phyloP scores from a whole-genome alignment of 2,888 invertebrate species.

The Hydriomena furcata region DNA sequence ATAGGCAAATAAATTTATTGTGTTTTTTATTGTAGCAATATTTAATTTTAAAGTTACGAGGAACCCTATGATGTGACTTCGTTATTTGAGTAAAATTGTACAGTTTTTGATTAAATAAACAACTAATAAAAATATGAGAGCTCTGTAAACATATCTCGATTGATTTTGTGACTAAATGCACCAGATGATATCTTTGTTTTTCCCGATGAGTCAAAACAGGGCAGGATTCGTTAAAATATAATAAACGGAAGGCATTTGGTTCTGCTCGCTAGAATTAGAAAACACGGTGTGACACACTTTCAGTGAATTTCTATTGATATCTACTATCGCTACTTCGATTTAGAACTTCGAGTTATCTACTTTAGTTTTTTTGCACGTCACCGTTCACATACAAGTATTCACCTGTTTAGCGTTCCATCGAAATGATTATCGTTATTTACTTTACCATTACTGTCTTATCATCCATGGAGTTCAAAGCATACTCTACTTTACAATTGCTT shows the following conservation, averaged over 20 bases:
- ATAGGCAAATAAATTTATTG: too few species aligned
- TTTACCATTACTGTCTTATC: constrained; percentile 35
- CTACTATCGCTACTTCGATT: constrained; percentile 45
- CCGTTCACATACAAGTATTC: constrained; percentile 30
- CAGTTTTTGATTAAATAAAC: too few species aligned
- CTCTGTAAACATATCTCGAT: too few species aligned
- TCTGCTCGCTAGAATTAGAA: constrained; percentile 47
- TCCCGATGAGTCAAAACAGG: too few species aligned
- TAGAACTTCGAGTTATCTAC: constrained; percentile 30
- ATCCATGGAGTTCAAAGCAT: constrained; percentile 22
- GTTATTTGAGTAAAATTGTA: too few species aligned
- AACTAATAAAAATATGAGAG: too few species aligned
- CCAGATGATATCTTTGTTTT: too few species aligned
- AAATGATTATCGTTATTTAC: constrained; percentile 33
- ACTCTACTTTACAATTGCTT: constrained; percentile 23
- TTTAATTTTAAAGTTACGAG: too few species aligned
- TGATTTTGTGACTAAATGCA: too few species aligned
- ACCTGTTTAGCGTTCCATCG: constrained; percentile 36
- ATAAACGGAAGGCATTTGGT: constrained; percentile 30
- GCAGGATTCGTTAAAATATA: too few species aligned
- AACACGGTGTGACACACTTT: constrained; percentile 67
- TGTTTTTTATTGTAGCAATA: too few species aligned
- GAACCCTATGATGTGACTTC: too few species aligned
- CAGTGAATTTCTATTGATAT: constrained; percentile 54
- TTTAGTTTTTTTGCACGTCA: constrained; percentile 33